Evolutionary conservation across 2,888 invertebrate genomes (phyloP).

Genomic region (Drosophila merina): DNA sequence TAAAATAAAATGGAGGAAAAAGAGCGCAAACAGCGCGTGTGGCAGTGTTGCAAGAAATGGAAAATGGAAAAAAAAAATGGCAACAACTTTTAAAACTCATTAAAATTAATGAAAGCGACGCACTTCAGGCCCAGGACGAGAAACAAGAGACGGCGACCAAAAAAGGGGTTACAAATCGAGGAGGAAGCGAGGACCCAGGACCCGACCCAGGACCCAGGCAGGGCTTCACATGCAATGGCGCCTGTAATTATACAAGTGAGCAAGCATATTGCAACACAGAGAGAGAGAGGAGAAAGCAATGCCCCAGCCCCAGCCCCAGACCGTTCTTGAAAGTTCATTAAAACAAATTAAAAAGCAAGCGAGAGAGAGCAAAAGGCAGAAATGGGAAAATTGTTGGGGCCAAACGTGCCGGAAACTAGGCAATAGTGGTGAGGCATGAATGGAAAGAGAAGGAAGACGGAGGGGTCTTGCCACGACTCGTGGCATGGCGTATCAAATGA

Average conservation of each 20-base stretch:
- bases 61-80: conserved; percentile 50
- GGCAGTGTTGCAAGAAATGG: too few relatives aligned
- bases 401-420: conserved; percentile 64
- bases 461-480: background rate
- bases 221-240: conserved; percentile 63
- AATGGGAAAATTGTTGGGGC: conserved; percentile 52
- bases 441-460: background rate
- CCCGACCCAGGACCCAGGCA: background rate
- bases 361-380: conserved; percentile 55
- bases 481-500: conserved; percentile 38
- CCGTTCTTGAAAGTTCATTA: conserved; percentile 72
- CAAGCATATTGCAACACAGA: conserved; percentile 74
- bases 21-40: background rate
- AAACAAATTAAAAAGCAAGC: conserved; percentile 72
- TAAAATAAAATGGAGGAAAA: conserved; percentile 33
- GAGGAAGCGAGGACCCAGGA: background rate
- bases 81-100: conserved; percentile 78
- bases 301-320: too few relatives aligned
- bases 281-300: too few relatives aligned
- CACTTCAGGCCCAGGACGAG: conserved; percentile 60
- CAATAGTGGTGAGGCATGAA: conserved; percentile 28
- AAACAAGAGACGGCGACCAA: conserved; percentile 21
- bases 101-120: conserved; percentile 79
- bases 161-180: too few relatives aligned
- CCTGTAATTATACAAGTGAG: conserved; percentile 77